Base-by-base conservation (phyloP, 2,888 invertebrate genomes). In the Oscheius myriophilus region DNA sequence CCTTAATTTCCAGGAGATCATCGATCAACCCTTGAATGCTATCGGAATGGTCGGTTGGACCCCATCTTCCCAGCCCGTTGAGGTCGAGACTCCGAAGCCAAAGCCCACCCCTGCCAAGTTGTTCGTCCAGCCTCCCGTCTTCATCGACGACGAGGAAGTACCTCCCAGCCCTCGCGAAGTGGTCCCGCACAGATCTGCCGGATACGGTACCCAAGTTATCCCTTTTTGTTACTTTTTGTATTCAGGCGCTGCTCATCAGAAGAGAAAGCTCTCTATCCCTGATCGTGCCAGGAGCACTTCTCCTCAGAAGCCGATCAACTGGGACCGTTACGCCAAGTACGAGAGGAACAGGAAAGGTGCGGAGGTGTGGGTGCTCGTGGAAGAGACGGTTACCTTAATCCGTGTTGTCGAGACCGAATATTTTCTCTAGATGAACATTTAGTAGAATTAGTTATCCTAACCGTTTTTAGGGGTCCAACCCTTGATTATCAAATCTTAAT, bases 31-130 rank as follows among this genome's bases (percentile, higher is more conserved):
- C 33, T 67, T 82, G 55, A 72, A 82, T 63, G 82, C 82, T 3
- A 82, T 82, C 26, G 82, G 82, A 53, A 74, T 80, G 78, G 73
- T 80, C 23, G 72, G 75, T 21, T 82, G 82, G 82, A 80, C 77
- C 7, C 75, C 75, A 33, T 79, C 78, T 7, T 76, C 79, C 16
- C 59, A 72, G 25, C 73, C 72, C 7, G 63, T 65, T n/a, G 70
- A 76, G 61, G 70, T 54, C 33, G 9, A 49, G 49, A 11, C 33
- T 33, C 18, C 41, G 54, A 55, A 65, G 21, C 73, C 69, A 42
- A 71, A 71, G 67, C 72, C 66, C 68, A 54, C 55, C 43, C 62
- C 62, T 42, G 51, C 66, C n/a, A 62, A 67, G 7, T 52, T 61
- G 14, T 69, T 79, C 26, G 73, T 75, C 39, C 64, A 61, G 39